phyloP scores from a whole-genome alignment of 1,140 invertebrate species.

The Heliconius hermathena region DNA sequence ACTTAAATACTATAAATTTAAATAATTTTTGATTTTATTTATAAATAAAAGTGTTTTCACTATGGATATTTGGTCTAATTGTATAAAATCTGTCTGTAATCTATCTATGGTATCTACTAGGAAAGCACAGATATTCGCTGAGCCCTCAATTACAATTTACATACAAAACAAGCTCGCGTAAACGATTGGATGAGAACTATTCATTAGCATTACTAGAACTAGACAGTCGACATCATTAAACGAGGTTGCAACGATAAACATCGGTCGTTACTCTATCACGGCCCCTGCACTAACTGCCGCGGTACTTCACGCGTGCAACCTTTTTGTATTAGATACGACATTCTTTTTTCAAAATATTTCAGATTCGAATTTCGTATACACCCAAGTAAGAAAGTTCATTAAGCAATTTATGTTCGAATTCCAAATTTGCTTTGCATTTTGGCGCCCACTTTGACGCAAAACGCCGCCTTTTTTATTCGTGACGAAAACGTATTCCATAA shows the following conservation, averaged over 20 bases:
- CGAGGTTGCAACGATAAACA: conserved; percentile 61
- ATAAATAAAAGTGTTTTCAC: neutral
- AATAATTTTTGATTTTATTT: too few relatives aligned
- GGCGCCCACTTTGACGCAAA: conserved; percentile 56
- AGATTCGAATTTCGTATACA: conserved; percentile 50
- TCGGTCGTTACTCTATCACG: conserved; percentile 74
- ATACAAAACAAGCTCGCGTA: conserved; percentile 37
- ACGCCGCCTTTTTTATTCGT: conserved; percentile 39
- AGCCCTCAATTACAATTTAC: conserved; percentile 37
- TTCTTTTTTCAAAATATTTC: conserved; percentile 49
- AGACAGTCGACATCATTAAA: conserved; percentile 43
- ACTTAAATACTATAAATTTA: too few relatives aligned
- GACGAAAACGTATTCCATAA: neutral
- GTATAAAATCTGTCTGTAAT: neutral
- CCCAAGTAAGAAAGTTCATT: conserved; percentile 34
- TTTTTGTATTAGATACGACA: conserved; percentile 53
- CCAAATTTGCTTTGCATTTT: conserved; percentile 48
- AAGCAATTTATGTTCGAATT: conserved; percentile 61
- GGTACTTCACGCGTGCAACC: conserved; percentile 67
- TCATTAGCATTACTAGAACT: conserved; percentile 40
- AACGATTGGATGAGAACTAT: conserved; percentile 42
- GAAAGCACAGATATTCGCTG: neutral
- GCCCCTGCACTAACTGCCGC: conserved; percentile 69
- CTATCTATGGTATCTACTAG: neutral
- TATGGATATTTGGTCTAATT: neutral